A percentile compares a stretch with the other conserved stretches of the same genome.
phyloP scores from a whole-genome alignment of 2,888 invertebrate genomes.

The Proisotoma minuta region DNA sequence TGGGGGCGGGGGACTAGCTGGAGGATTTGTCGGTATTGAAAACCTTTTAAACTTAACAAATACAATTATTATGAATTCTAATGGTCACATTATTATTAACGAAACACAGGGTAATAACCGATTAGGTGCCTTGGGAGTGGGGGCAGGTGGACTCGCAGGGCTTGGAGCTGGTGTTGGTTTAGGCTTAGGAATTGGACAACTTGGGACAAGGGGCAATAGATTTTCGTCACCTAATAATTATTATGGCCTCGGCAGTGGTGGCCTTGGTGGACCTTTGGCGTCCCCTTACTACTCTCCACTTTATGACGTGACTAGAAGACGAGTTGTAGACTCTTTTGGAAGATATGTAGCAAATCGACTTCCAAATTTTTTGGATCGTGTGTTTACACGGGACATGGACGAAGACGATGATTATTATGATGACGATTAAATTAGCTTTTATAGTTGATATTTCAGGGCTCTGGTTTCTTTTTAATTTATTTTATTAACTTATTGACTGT shows the following conservation, averaged over 20 bases:
- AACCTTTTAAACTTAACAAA: not conserved
- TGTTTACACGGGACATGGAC: constrained; percentile 14
- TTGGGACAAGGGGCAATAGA: not conserved
- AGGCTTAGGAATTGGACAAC: not conserved
- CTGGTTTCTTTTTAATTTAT: constrained; percentile 1
- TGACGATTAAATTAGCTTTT: not conserved
- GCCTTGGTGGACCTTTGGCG: constrained; percentile 8
- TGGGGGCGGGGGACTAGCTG: constrained; percentile 1
- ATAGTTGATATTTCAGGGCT: constrained; percentile 6
- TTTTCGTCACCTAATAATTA: not conserved
- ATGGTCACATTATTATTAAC: constrained; percentile 16
- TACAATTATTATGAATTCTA: constrained; percentile 31
- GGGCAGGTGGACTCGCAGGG: constrained; percentile 8
- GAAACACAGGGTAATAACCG: not conserved
- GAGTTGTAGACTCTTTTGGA: constrained; percentile 31
- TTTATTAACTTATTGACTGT: constrained; percentile 2
- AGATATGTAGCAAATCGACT: constrained; percentile 26
- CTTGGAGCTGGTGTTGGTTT: constrained; percentile 7
- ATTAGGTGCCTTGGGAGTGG: not conserved
- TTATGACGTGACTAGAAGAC: constrained; percentile 20
- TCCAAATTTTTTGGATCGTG: constrained; percentile 23
- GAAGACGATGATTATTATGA: constrained; percentile 27
- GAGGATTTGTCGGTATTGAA: constrained; percentile 7
- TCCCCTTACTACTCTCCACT: constrained; percentile 19
- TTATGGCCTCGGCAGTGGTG: constrained; percentile 15